These are phyloP conservation scores for Bombylius discolor DNA, from an alignment of 2,888 invertebrate genomes.

Conservation along the genomic window DNA sequence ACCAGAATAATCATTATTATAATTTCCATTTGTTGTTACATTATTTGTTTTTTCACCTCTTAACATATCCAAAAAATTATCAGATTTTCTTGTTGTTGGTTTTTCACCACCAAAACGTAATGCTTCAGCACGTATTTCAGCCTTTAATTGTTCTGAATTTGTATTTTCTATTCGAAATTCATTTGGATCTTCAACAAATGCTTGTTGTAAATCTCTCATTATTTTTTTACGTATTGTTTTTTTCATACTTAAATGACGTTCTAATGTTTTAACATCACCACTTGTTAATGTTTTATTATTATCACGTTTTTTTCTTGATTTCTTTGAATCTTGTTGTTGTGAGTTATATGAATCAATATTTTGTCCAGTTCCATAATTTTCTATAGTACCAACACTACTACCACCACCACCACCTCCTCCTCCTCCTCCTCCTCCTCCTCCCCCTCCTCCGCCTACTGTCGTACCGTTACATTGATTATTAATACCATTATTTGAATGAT, in stretches of 20 bases:
- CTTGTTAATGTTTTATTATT: slow-evolving; percentile 53
- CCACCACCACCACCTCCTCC: neutral
- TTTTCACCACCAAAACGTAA: slow-evolving; percentile 47
- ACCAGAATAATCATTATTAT: slow-evolving; percentile 16
- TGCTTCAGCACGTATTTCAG: slow-evolving; percentile 52
- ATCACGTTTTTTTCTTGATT: slow-evolving; percentile 45
- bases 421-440: neutral
- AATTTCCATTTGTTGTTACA: slow-evolving; percentile 23
- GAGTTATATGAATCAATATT: slow-evolving; percentile 18
- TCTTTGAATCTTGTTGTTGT: slow-evolving; percentile 38
- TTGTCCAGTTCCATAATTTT: slow-evolving; percentile 7
- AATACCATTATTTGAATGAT: slow-evolving; percentile 18
- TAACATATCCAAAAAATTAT: slow-evolving; percentile 54
- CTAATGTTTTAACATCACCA: slow-evolving; percentile 59
- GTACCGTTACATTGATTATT: slow-evolving; percentile 9
- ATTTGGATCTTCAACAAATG: slow-evolving; percentile 57
- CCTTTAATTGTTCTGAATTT: slow-evolving; percentile 53
- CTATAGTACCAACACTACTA: slow-evolving; percentile 18
- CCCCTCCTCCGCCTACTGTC: neutral
- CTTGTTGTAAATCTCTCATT: slow-evolving; percentile 69
- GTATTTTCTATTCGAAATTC: slow-evolving; percentile 58
- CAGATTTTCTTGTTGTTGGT: slow-evolving; percentile 37
- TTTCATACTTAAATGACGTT: slow-evolving; percentile 75
- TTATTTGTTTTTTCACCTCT: slow-evolving; percentile 38
- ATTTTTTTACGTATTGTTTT: slow-evolving; percentile 75